Base-by-base conservation (phyloP, 2,797 vertebrate genomes). In the Caiman crocodilus region DNA sequence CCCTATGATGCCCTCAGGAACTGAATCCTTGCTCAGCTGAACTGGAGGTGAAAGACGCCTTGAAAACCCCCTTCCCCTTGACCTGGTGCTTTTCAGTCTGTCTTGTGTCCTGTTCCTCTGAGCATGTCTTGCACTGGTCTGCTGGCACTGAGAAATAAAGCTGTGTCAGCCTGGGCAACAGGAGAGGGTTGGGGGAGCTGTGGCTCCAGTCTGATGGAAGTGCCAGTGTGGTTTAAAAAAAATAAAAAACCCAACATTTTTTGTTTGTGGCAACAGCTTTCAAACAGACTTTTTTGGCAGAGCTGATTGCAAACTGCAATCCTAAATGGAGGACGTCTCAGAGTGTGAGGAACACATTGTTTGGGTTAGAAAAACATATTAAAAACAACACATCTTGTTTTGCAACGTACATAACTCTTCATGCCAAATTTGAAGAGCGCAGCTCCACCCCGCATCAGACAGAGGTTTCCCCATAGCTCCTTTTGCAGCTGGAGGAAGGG, bases 321-420 rank as follows among this genome's bases (percentile, higher is more conserved):
- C 94, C 93, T 93, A 95, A 95, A 90, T 92, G 89, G 96, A 96
- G 96, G 94, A 87, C 90, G 77, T 87, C 95, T 97, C 91, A 92
- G 97, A 98, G 95, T 96, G 97, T 96, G 97, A 98, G 97, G 98
- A 98, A 98, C 97, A 98, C 98, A 98, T 98, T 98, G 98, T 97
- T 85, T 93, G 98, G 96, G 96, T 96, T 98, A 97, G 96, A 97
- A 98, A 98, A 98, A 97, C 97, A 96, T 96, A 97, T 98, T 96
- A 97, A 97, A 98, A 98, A 96, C 96, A 97, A 98, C 98, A 98
- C 97, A 97, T 97, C 98, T 98, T 98, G 98, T 98, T 98, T 98
- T 97, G 97, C 96, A 97, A 98, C 97, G 98, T 97, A 97, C 95
- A 95, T 96, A 63, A 69, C 2, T 97, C 90, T 95, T 93, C 89